Percentiles rank a stretch among this genome's conserved stretches.
phyloP scores from a whole-genome alignment of 2,888 invertebrate species.

The Leistus spinibarbis region DNA sequence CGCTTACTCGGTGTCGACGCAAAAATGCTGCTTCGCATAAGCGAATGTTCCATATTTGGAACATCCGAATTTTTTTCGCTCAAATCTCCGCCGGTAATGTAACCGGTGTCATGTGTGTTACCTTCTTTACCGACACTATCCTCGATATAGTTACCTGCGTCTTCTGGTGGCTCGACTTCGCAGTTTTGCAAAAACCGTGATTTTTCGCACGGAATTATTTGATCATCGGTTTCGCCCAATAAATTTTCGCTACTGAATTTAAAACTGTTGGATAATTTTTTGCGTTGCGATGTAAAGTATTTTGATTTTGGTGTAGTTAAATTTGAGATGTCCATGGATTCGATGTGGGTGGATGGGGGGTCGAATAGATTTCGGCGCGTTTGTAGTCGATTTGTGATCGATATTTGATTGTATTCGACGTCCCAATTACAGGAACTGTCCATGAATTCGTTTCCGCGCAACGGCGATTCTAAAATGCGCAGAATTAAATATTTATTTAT shows the following conservation, averaged over 20 bases:
- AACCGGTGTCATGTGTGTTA: conserved; percentile 26
- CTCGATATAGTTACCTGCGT: background rate
- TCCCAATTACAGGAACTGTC: conserved; percentile 54
- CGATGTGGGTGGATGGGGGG: conserved; percentile 41
- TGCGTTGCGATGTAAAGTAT: conserved; percentile 53
- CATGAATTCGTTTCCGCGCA: conserved; percentile 42
- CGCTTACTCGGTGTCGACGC: conserved; percentile 21
- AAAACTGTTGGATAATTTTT: conserved; percentile 56
- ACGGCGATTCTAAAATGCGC: conserved; percentile 40
- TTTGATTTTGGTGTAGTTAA: conserved; percentile 53
- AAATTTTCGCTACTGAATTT: conserved; percentile 42
- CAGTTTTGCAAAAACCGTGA: background rate
- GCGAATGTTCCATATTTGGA: background rate
- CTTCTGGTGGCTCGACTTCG: background rate
- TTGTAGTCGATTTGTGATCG: conserved; percentile 40
- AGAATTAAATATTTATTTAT: conserved; percentile 11
- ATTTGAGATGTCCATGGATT: conserved; percentile 52
- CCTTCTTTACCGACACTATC: background rate
- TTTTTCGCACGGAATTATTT: conserved; percentile 8
- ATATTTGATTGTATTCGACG: conserved; percentile 53
- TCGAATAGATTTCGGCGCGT: conserved; percentile 28
- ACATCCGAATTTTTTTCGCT: background rate
- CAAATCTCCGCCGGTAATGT: conserved; percentile 7
- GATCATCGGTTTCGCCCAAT: conserved; percentile 41
- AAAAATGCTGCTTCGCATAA: conserved; percentile 8